Conservation (phyloP, 2,113 vertebrate genomes). For the Sminthopsis crassicaudata region DNA sequence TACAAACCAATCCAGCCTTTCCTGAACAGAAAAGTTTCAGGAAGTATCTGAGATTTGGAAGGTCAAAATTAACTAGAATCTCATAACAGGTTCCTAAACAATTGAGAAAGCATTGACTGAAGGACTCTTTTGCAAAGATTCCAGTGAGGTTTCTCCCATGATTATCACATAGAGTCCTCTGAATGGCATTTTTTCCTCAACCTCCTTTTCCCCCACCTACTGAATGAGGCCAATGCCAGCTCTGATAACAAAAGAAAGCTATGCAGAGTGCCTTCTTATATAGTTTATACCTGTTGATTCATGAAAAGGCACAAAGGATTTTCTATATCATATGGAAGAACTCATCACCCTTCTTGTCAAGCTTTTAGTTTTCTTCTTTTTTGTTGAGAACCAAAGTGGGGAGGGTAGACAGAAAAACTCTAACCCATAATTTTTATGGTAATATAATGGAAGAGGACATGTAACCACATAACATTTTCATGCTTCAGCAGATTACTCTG, state of each 20-base stretch:
- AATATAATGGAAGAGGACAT: slow-evolving; percentile 44
- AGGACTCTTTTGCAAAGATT: not conserved
- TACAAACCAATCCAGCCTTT: not conserved
- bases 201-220: not conserved
- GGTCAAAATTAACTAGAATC: too few species aligned
- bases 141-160: slow-evolving; percentile 29
- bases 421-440: slow-evolving; percentile 50
- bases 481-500: slow-evolving; percentile 57
- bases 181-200: slow-evolving; percentile 44
- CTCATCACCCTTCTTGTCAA: not conserved
- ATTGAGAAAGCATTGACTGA: not conserved
- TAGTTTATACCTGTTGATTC: not conserved
- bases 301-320: slow-evolving; percentile 38
- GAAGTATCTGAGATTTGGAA: not conserved
- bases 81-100: not conserved
- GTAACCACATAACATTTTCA: slow-evolving; percentile 47
- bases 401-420: slow-evolving; percentile 12
- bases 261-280: not conserved
- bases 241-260: slow-evolving; percentile 36
- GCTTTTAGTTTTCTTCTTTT: slow-evolving; percentile 22
- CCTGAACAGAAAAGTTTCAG: not conserved
- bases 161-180: not conserved
- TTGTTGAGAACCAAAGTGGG: slow-evolving; percentile 31
- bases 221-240: not conserved
- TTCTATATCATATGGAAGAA: slow-evolving; percentile 2